Conservation (phyloP, 1,140 invertebrate genomes). For the Orussus abietinus region DNA sequence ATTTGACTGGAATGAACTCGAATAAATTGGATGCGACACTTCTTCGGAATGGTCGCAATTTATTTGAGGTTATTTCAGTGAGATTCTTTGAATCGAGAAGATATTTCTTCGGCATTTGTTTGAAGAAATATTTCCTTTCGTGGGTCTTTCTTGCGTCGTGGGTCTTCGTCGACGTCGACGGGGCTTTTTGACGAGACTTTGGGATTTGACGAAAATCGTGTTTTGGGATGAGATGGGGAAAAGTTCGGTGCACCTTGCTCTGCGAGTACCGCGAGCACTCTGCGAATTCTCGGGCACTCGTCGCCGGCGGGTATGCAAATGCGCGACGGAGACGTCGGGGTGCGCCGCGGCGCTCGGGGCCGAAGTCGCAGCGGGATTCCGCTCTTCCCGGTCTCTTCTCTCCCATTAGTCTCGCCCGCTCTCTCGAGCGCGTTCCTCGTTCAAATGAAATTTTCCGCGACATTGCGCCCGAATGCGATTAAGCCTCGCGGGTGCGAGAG, state of each 20-base stretch:
- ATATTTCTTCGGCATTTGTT: too few species aligned
- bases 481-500: slow-evolving; percentile 45
- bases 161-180: too few species aligned
- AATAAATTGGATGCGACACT: too few species aligned
- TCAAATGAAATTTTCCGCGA: slow-evolving; percentile 55
- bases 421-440: slow-evolving; percentile 24
- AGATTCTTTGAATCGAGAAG: too few species aligned
- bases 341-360: slow-evolving; percentile 23
- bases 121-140: too few species aligned
- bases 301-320: slow-evolving; percentile 44
- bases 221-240: slow-evolving; percentile 6
- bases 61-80: too few species aligned
- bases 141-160: too few species aligned
- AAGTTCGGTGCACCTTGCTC: slow-evolving; percentile 19
- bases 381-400: slow-evolving; percentile 1
- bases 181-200: too few species aligned
- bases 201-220: too few species aligned
- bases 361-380: slow-evolving; percentile 50
- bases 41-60: too few species aligned
- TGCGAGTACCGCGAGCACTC: slow-evolving; percentile 32
- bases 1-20: too few species aligned
- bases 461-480: slow-evolving; percentile 55
- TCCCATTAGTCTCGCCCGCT: slow-evolving; percentile 3
- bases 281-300: too few species aligned
- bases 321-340: slow-evolving; percentile 23